Evolutionary conservation across 2,113 vertebrate genomes (phyloP).

Genomic region (Polypterus bichir): DNA sequence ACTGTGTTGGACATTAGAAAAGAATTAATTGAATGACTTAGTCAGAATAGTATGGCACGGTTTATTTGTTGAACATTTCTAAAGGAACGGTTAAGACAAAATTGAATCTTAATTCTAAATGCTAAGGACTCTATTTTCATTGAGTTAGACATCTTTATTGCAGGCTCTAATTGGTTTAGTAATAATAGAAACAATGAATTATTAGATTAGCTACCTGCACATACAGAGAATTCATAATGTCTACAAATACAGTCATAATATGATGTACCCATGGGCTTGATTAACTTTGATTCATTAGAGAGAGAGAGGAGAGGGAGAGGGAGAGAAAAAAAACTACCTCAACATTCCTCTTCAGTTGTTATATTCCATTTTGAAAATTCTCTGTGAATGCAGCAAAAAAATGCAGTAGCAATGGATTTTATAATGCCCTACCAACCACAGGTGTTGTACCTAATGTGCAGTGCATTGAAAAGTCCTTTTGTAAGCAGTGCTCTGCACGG

Average conservation of each 20-base stretch:
- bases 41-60: neutral
- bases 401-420: slow-evolving; percentile 25
- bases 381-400: slow-evolving; percentile 11
- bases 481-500: slow-evolving; percentile 19
- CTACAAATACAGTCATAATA: slow-evolving; percentile 28
- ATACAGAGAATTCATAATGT: slow-evolving; percentile 23
- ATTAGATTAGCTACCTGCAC: slow-evolving; percentile 42
- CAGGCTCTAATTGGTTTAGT: slow-evolving; percentile 27
- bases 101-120: neutral
- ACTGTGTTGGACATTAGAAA: too few relatives aligned
- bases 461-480: slow-evolving; percentile 12
- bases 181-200: slow-evolving; percentile 44
- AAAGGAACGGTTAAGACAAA: neutral
- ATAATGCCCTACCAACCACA: slow-evolving; percentile 23
- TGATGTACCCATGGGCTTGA: slow-evolving; percentile 29
- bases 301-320: too few relatives aligned
- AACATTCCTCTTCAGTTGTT: slow-evolving; percentile 23
- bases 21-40: too few relatives aligned
- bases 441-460: slow-evolving; percentile 26
- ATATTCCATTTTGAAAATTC: slow-evolving; percentile 21
- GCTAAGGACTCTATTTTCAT: slow-evolving; percentile 26
- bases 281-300: slow-evolving; percentile 26
- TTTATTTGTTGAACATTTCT: neutral
- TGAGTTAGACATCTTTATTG: slow-evolving; percentile 35
- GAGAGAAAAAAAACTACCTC: slow-evolving; percentile 9